A percentile compares a stretch with the other conserved stretches of the same genome.
These are phyloP conservation scores for Megalurothrips usitatus DNA, from an alignment of 2,888 invertebrate species.

Conservation along the genomic window DNA sequence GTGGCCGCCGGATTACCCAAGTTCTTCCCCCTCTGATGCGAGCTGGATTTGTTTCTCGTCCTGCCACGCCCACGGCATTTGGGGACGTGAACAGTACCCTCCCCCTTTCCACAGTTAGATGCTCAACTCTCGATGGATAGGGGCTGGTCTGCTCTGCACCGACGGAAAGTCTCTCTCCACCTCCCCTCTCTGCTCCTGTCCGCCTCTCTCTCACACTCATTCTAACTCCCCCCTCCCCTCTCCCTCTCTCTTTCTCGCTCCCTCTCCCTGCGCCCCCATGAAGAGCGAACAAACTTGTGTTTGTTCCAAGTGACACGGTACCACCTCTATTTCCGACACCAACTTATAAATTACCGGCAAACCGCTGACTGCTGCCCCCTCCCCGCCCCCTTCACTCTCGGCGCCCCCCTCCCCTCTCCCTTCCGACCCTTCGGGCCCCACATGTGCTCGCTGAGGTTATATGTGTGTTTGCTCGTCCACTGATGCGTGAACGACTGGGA, in stretches of 20 bases:
- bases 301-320: slow-evolving; percentile 16
- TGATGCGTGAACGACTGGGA: slow-evolving; percentile 13
- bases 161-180: background rate
- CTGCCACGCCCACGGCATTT: too few relatives aligned
- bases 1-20: too few relatives aligned
- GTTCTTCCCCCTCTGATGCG: too few relatives aligned
- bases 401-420: background rate
- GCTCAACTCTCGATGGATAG: too few relatives aligned
- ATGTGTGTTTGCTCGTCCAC: slow-evolving; percentile 24
- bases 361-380: slow-evolving; percentile 16
- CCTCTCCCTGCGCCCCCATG: background rate
- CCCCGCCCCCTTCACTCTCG: background rate
- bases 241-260: background rate
- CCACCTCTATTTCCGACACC: slow-evolving; percentile 24
- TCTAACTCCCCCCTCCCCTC: background rate
- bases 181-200: background rate
- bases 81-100: too few relatives aligned
- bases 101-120: too few relatives aligned
- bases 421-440: background rate
- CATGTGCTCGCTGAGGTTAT: slow-evolving; percentile 16
- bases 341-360: slow-evolving; percentile 25
- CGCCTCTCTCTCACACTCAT: background rate
- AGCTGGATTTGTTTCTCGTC: too few relatives aligned
- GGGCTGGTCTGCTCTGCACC: too few relatives aligned
- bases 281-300: slow-evolving; percentile 22